Percentiles rank a stretch among this genome's conserved stretches.
Evolutionary conservation across 2,113 vertebrate species (phyloP).

Genomic region (Calonectris borealis): DNA sequence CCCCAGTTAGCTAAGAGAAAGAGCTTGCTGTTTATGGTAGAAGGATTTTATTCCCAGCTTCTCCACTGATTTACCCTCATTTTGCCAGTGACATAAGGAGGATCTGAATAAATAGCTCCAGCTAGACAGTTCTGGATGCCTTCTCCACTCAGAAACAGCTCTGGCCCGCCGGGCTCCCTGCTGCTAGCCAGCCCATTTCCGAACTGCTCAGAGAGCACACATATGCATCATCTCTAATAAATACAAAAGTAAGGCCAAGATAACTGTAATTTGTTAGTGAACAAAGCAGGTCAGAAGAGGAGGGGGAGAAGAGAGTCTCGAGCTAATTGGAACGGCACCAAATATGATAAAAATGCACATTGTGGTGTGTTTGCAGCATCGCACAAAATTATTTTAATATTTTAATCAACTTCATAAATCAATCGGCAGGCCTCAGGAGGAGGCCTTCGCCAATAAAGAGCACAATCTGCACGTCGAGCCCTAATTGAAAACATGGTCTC

Average conservation of each 20-base stretch:
- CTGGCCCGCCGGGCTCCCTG: neutral
- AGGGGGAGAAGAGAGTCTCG: neutral
- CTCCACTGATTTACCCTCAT: neutral
- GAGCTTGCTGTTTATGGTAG: neutral
- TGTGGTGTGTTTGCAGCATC: neutral
- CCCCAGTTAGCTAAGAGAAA: neutral
- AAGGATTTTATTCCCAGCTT: neutral
- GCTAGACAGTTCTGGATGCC: conserved; percentile 11
- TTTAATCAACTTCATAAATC: conserved; percentile 57
- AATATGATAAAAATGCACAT: neutral
- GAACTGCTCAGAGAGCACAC: neutral
- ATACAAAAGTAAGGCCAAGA: neutral
- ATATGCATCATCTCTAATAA: conserved; percentile 15
- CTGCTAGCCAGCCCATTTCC: neutral
- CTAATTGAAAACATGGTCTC: conserved; percentile 34
- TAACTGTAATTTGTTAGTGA: neutral
- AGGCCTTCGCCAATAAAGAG: neutral
- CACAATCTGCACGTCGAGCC: neutral
- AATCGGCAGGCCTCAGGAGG: neutral
- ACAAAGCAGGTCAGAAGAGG: conserved; percentile 4
- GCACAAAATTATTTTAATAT: neutral
- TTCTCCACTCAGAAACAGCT: conserved; percentile 6
- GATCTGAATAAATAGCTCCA: conserved; percentile 16
- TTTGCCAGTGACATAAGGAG: conserved; percentile 23
- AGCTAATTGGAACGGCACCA: neutral